A percentile compares a stretch with the other conserved stretches of the same genome.
Evolutionary conservation across 2,113 vertebrate genomes (phyloP).

Genomic region (Myocastor coypus): DNA sequence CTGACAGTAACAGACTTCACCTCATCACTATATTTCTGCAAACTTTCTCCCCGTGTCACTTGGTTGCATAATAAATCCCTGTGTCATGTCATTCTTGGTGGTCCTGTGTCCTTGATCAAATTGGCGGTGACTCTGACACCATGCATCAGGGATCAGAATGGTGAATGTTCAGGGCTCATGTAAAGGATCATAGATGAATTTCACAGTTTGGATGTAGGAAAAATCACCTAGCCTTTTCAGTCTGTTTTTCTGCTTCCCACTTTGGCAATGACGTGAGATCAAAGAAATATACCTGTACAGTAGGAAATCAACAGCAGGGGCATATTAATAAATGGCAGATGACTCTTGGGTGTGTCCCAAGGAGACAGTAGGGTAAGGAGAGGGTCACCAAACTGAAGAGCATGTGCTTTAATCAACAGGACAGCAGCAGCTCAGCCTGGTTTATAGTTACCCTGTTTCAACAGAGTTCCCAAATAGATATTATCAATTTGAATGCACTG

Average conservation of each 20-base stretch:
- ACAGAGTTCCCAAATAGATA: not conserved
- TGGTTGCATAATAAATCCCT: not conserved
- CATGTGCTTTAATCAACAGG: not conserved
- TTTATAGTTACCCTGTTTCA: not conserved
- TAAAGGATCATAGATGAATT: not conserved
- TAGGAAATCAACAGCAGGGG: not conserved
- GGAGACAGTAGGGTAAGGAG: not conserved
- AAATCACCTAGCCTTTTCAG: not conserved
- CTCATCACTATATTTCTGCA: not conserved
- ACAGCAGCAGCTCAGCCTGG: not conserved
- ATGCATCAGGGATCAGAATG: not conserved
- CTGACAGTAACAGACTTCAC: not conserved
- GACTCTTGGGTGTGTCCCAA: not conserved
- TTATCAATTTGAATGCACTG: slow-evolving; percentile 10
- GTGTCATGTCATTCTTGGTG: not conserved
- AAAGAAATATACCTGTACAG: not conserved
- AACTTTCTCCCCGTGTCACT: not conserved
- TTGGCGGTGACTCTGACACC: not conserved
- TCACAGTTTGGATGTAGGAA: not conserved
- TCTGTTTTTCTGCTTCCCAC: not conserved
- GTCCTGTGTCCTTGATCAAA: not conserved
- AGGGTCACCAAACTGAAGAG: not conserved
- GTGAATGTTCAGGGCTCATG: not conserved
- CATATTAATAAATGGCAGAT: not conserved
- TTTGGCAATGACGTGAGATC: not conserved